Base-by-base conservation (phyloP, 2,888 invertebrate species). In the Furcula furcula region DNA sequence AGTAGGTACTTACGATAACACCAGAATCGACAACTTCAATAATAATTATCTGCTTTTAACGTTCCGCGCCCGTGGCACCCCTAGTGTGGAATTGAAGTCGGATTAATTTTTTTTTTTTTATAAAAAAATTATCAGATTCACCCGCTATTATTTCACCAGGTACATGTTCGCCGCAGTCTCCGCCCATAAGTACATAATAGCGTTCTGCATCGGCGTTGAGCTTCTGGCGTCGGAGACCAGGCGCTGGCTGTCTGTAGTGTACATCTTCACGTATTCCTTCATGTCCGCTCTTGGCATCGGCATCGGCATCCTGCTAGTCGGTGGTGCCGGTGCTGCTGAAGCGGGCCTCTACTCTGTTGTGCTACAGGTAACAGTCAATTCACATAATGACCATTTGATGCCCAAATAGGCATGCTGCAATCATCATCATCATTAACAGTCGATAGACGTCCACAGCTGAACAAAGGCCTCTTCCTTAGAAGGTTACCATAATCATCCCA, bases 201-300 rank as follows among this genome's bases (percentile, higher is more conserved):
- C 96, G 1, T 96, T 97, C 74, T 96, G 96, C 70, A 94, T 97
- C 42, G 96, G 96, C 0, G 92, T 96, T 43, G 95, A 97, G 65
- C 79, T 97, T 29, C 89, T 95, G 22, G 92, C 93, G 0, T 92
- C 93, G 0, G 91, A 91, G 16, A 93, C 94, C 1, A 91, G 90
- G 55, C 82, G 88, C 1, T 78, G 90, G 59, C 70, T 95, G 31
- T 90, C 92, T 1, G 63, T 94, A 20, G 77, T 93, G 14, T 95
- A 95, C 73, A 91, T 95, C 23, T 90, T 93, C 53, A 93, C 93
- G 0, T 96, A 95, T 71, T 94, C 95, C 0, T 90, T 95, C 31
- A 94, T 95, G 20, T 95, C 95, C 21, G 95, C 95, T 0, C 65
- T 95, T 39, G 96, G 95, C 7, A 94, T 95, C 33, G 95, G 93